Evolutionary conservation across 2,797 vertebrate genomes (phyloP).

Genomic region (Acestrorhynchus altus): DNA sequence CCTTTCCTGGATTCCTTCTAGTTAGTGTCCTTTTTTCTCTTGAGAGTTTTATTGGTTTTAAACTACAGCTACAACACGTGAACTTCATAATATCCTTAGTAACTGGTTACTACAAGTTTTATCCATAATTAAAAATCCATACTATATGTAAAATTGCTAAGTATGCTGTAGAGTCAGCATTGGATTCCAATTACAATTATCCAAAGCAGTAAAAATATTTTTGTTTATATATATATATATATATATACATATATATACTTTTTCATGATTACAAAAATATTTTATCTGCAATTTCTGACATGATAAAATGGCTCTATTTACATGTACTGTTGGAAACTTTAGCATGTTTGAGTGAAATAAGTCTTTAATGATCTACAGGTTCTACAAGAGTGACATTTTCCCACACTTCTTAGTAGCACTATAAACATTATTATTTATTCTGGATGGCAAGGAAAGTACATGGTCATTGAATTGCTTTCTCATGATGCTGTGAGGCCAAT

Average conservation of each 20-base stretch:
- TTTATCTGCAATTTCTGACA: background rate
- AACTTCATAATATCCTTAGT: no score
- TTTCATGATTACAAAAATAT: no score
- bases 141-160: background rate
- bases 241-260: no score
- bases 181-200: background rate
- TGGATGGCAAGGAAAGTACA: background rate
- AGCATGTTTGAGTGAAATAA: background rate
- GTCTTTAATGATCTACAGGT: background rate
- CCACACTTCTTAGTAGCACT: no score
- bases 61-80: background rate
- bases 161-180: background rate
- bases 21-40: background rate
- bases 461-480: background rate
- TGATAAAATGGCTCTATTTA: background rate
- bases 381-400: background rate
- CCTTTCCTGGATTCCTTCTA: background rate
- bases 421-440: slow-evolving; percentile 1
- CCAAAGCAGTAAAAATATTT: no score
- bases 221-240: no score
- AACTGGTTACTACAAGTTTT: background rate
- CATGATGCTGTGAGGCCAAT: background rate
- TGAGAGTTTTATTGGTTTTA: background rate
- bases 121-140: background rate
- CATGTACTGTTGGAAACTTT: background rate